Conservation (phyloP, 2,797 vertebrate genomes). For the Smutsia gigantea region DNA sequence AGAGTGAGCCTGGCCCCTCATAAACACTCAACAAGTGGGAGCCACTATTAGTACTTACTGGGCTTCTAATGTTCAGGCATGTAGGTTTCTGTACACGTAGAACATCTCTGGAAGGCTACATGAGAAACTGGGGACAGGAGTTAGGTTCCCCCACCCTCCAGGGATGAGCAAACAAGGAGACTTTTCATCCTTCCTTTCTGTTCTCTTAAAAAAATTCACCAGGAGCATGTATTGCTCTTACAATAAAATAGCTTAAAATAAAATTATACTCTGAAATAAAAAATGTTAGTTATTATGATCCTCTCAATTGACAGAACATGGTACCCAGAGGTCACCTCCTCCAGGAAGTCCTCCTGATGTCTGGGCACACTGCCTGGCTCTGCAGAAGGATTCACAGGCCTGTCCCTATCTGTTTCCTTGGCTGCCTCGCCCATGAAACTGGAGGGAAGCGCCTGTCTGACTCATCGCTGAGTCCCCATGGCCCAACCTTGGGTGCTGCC, state of each 20-base stretch:
- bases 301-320: not conserved
- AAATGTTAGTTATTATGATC: not conserved
- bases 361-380: not conserved
- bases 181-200: not conserved
- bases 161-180: not conserved
- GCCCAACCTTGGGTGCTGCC: accelerated
- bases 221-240: not conserved
- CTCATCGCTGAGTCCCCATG: not conserved
- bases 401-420: not conserved
- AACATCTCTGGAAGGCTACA: not conserved
- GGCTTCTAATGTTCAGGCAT: not conserved
- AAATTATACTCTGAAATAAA: not conserved
- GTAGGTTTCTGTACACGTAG: accelerated
- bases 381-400: not conserved
- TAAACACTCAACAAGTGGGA: accelerated
- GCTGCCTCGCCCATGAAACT: not conserved
- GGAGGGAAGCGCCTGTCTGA: not conserved
- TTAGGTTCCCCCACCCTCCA: not conserved
- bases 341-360: not conserved
- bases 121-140: not conserved
- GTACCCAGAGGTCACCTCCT: not conserved
- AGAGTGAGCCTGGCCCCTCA: not conserved
- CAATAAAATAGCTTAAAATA: not conserved
- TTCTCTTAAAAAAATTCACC: not conserved
- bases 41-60: not conserved